Base-by-base conservation (phyloP, 1,140 invertebrate genomes). In the Lepidurus apus region DNA sequence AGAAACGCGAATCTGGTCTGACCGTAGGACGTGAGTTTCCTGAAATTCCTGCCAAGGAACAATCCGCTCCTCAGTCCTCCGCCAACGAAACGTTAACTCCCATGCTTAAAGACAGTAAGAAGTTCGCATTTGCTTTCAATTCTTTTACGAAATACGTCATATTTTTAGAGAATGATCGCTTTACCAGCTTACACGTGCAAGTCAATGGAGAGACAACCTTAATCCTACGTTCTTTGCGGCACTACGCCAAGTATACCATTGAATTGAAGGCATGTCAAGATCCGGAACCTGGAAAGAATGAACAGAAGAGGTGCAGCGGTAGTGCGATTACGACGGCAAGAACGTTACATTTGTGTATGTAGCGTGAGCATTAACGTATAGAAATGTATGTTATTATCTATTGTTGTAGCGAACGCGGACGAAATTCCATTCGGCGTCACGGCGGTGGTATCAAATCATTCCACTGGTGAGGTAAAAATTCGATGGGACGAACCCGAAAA, bases 401-500 rank as follows among this genome's bases (percentile, higher is more conserved):
- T 65, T 77, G 11, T 43, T 45, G n/a, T 42, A 78, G 77, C 21
- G 9, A 24, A 75, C 74, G 80, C 77, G 26, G 81, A 83, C 79
- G 81, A 82, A 75, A 81, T 83, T 47, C 79, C 80, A 77, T 11
- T 47, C 10, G 77, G 73, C 44, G 77, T 77, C 10, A 78, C 80
- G 45, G n/a, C 74, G 11, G 76, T 80, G n/a, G 79, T 80, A 11
- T 78, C 77, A 53, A 82, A 82, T 74, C 78, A 7, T 86, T 87
- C 81, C 82, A 83, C 17, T 85, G 84, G 21, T 80, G 80, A 43
- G 83, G 82, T 87, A 7, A 82, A 85, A 11, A 82, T 92, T 5
- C 84, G 81, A 10, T 98, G 96, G 96, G 85, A 89, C 0, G 90
- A 92, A 82, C 95, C 95, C 0, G 77, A 82, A n/a, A 84, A 90